These are phyloP conservation scores for Scaptodrosophila latifasciaeformis DNA, from an alignment of 2,888 invertebrate genomes.

Conservation along the genomic window DNA sequence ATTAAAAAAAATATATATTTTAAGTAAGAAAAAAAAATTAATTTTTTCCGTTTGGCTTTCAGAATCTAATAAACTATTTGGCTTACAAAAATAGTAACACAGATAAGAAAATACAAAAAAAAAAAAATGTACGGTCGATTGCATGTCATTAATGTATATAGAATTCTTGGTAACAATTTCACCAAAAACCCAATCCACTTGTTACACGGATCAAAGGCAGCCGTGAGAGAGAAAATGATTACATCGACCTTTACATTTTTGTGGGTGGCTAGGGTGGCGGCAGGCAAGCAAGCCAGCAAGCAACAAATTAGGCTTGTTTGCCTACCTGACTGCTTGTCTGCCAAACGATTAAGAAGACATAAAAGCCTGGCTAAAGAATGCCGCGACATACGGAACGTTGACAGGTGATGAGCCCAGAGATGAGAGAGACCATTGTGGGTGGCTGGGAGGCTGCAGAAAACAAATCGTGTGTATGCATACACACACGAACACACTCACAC, in stretches of 20 bases:
- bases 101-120: no score
- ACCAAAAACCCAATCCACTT: constrained; percentile 54
- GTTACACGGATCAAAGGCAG: constrained; percentile 29
- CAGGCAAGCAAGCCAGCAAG: not conserved
- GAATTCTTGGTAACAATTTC: no score
- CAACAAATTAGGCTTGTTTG: constrained; percentile 16
- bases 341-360: constrained; percentile 30
- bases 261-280: not conserved
- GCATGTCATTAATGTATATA: no score
- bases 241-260: not conserved
- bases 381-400: not conserved
- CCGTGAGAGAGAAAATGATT: no score
- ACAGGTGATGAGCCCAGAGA: constrained; percentile 22
- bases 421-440: not conserved
- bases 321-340: not conserved
- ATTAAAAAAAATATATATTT: no score
- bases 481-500: no score
- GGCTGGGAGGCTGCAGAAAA: constrained; percentile 41
- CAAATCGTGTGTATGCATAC: no score
- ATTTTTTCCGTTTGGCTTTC: no score
- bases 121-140: no score
- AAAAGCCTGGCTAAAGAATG: constrained; percentile 14
- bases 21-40: no score
- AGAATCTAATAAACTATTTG: no score
- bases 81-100: no score